Conservation (phyloP, 2,113 vertebrate species). For the Panthera tigris region DNA sequence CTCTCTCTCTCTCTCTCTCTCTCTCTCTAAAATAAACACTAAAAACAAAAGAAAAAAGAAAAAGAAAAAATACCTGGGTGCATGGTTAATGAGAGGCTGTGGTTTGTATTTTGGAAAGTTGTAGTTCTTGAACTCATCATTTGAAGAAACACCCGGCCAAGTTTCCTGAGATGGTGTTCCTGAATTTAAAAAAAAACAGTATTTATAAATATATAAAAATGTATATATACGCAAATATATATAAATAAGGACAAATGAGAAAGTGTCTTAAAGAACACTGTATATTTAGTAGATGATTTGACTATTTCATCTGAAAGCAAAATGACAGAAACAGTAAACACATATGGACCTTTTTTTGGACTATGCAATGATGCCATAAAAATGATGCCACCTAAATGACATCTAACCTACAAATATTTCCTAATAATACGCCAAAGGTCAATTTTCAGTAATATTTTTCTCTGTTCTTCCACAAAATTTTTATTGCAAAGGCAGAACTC, state of each 20-base stretch:
- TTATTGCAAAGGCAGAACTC: conserved; percentile 13
- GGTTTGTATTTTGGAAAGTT: conserved; percentile 98
- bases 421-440: not conserved
- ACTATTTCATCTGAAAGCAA: conserved; percentile 36
- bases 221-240: not conserved
- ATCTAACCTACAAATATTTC: conserved; percentile 7
- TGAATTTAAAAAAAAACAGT: conserved; percentile 76
- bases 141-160: conserved; percentile 96
- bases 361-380: not conserved
- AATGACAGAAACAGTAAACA: not conserved
- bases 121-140: conserved; percentile 98
- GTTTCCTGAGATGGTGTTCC: conserved; percentile 97
- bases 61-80: conserved; percentile 90
- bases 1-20: too few relatives aligned
- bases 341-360: not conserved
- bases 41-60: conserved; percentile 26
- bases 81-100: conserved; percentile 96
- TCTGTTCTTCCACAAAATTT: not conserved
- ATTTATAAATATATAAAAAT: not conserved
- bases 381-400: not conserved
- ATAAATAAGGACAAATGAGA: not conserved
- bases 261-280: conserved; percentile 24
- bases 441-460: conserved; percentile 40
- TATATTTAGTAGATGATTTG: conserved; percentile 11
- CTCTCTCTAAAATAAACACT: too few relatives aligned